A percentile compares a stretch with the other conserved stretches of the same genome.
Conservation (phyloP, 2,888 invertebrate genomes). For the Sinopyrophorus schimmeli region DNA sequence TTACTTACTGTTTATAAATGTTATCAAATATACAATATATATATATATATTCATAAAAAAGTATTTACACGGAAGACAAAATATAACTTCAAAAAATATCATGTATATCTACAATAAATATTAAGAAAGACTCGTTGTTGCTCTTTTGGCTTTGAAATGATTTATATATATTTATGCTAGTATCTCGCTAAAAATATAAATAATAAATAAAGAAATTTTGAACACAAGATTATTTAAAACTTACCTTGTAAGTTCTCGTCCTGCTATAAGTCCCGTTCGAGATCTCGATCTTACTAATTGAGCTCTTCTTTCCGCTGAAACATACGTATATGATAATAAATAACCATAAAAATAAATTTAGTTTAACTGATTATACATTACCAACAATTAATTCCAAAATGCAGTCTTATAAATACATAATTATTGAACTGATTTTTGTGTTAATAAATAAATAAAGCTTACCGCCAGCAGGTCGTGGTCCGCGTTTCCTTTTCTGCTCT, state of each 20-base stretch:
- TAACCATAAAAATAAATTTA: not conserved
- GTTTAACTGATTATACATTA: slow-evolving; percentile 3
- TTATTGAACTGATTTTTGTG: slow-evolving; percentile 3
- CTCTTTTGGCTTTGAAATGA: not conserved
- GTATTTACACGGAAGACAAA: slow-evolving; percentile 22
- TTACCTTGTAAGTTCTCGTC: slow-evolving; percentile 72
- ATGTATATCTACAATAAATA: slow-evolving; percentile 5
- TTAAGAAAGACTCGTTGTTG: slow-evolving; percentile 16
- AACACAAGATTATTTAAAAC: slow-evolving; percentile 38
- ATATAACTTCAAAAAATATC: slow-evolving; percentile 15
- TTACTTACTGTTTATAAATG: slow-evolving; percentile 18
- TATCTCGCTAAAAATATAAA: slow-evolving; percentile 23
- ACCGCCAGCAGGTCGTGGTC: slow-evolving; percentile 84
- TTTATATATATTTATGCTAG: slow-evolving; percentile 11
- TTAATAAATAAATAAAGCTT: slow-evolving; percentile 44
- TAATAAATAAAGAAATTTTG: not conserved
- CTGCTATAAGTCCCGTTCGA: slow-evolving; percentile 73
- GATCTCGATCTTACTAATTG: slow-evolving; percentile 88
- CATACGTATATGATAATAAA: slow-evolving; percentile 10
- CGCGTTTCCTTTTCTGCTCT: slow-evolving; percentile 78
- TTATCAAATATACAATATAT: slow-evolving; percentile 28
- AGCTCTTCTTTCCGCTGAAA: slow-evolving; percentile 83
- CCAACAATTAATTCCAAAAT: slow-evolving; percentile 18
- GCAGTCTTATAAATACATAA: slow-evolving; percentile 19
- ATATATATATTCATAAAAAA: slow-evolving; percentile 12